Conservation (phyloP, 2,113 vertebrate genomes). For the Vombatus ursinus region DNA sequence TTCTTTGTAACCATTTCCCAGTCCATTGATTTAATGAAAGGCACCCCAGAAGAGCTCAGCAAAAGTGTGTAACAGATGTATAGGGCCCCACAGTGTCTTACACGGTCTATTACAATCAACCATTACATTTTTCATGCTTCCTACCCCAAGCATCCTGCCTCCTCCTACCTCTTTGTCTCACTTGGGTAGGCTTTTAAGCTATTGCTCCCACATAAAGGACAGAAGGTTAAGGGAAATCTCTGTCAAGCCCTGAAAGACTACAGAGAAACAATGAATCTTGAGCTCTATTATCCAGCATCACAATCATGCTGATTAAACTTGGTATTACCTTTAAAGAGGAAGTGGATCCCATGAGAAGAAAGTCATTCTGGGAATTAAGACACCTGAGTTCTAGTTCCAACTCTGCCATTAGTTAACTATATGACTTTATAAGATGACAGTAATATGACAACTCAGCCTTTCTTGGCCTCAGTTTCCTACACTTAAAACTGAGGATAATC, state of each 20-base stretch:
- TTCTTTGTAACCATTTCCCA: not conserved
- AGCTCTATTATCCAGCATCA: not conserved
- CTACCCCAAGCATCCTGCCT: not conserved
- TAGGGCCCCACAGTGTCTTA: not conserved
- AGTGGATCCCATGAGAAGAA: not conserved
- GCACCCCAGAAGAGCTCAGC: not conserved
- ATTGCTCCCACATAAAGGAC: not conserved
- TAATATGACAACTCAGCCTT: not conserved
- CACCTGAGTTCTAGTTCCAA: not conserved
- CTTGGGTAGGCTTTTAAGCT: not conserved
- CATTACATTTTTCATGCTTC: not conserved
- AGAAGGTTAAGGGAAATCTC: not conserved
- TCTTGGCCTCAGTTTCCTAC: not conserved
- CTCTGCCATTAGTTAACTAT: not conserved
- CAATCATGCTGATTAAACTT: not conserved
- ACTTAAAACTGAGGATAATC: not conserved
- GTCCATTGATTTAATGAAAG: not conserved
- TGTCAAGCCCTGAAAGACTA: not conserved
- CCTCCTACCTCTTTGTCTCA: not conserved
- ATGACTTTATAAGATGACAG: not conserved
- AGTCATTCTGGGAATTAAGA: not conserved
- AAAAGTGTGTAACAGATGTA: not conserved
- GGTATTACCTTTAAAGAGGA: not conserved
- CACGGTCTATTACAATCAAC: not conserved
- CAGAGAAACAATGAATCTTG: not conserved